phyloP scores from a whole-genome alignment of 2,797 vertebrate genomes.

The Eutrigla gurnardus region DNA sequence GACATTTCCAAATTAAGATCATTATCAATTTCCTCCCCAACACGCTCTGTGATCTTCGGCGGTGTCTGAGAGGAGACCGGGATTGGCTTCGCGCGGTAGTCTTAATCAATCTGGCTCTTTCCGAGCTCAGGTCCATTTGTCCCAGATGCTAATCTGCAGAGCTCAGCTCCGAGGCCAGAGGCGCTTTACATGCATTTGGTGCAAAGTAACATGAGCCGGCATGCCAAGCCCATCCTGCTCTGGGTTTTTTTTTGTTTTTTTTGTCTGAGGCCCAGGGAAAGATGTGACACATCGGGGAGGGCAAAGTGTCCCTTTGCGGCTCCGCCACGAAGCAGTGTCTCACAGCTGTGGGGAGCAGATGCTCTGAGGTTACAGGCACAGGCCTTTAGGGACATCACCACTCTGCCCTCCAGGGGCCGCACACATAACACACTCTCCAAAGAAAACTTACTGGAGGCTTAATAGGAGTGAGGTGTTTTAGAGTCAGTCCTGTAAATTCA shows the following conservation, averaged over 20 bases:
- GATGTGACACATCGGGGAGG: constrained; percentile 74
- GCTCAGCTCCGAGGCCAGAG: constrained; percentile 73
- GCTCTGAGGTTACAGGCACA: constrained; percentile 76
- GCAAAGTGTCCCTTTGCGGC: constrained; percentile 73
- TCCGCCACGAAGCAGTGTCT: constrained; percentile 61
- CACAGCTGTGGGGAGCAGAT: constrained; percentile 85
- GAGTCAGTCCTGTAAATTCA: constrained; percentile 27
- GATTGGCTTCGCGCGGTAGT: constrained; percentile 66
- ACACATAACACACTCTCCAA: constrained; percentile 60
- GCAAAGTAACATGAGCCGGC: constrained; percentile 70
- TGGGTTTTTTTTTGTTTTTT: constrained; percentile 44
- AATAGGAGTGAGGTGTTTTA: constrained; percentile 16
- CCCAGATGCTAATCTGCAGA: constrained; percentile 77
- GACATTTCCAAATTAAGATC: constrained; percentile 78
- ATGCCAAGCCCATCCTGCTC: constrained; percentile 65
- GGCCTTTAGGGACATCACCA: constrained; percentile 70
- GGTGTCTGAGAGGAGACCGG: constrained; percentile 61
- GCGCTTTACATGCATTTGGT: constrained; percentile 73
- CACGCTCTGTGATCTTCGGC: constrained; percentile 74
- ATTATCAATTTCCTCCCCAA: constrained; percentile 80
- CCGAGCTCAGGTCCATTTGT: constrained; percentile 76
- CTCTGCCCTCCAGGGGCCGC: constrained; percentile 76
- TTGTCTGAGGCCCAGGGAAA: constrained; percentile 70
- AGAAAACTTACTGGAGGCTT: constrained; percentile 53
- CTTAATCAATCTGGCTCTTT: constrained; percentile 78